Percentiles rank a stretch among this genome's conserved stretches.
These are phyloP conservation scores for Phoxinus dragarum DNA, from an alignment of 2,797 vertebrate genomes.

Conservation along the genomic window DNA sequence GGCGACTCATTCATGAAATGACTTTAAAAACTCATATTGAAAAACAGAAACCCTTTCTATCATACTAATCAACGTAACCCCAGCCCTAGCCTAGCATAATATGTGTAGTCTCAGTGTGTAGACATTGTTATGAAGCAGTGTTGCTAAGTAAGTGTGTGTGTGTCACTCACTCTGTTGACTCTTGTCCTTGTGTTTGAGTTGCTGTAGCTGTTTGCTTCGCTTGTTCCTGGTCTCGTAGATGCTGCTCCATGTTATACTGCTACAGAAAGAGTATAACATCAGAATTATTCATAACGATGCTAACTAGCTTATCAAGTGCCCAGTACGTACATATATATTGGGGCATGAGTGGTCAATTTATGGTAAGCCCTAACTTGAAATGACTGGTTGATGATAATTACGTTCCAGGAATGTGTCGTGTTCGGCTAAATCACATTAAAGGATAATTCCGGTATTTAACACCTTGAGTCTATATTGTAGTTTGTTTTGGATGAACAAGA, in stretches of 20 bases:
- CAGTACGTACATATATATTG: background rate
- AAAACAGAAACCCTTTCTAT: background rate
- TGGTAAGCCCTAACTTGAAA: background rate
- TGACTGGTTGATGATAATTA: background rate
- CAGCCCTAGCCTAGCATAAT: background rate
- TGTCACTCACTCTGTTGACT: conserved; percentile 80
- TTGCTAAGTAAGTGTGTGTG: background rate
- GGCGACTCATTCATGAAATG: background rate
- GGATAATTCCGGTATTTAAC: no score
- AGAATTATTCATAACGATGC: background rate
- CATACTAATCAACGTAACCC: background rate
- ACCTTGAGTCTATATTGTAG: no score
- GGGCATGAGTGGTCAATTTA: background rate
- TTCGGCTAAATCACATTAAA: background rate
- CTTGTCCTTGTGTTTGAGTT: conserved; percentile 83
- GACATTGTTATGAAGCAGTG: background rate
- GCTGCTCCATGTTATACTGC: conserved; percentile 80
- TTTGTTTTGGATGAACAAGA: no score
- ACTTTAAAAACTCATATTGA: background rate
- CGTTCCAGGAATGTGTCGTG: background rate
- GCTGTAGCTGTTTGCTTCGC: conserved; percentile 81
- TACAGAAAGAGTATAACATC: conserved; percentile 2
- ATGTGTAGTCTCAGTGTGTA: background rate
- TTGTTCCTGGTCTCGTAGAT: conserved; percentile 78
- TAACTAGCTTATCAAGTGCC: background rate